Base-by-base conservation (phyloP, 2,888 invertebrate genomes). In the Cyrtodaria siliqua region DNA sequence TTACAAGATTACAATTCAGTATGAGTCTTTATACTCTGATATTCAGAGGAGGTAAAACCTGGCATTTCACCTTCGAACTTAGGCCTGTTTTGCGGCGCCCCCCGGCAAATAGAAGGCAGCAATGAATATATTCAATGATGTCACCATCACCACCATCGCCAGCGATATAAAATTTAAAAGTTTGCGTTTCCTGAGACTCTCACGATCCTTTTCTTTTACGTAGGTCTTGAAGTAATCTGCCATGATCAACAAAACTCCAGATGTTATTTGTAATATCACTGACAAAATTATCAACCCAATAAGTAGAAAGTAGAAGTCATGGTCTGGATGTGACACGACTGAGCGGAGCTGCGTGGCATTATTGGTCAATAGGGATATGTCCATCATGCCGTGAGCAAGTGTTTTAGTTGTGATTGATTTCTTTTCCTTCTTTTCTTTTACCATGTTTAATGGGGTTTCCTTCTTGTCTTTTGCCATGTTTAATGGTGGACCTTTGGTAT, bases 381-480 rank as follows among this genome's bases (percentile, higher is more conserved):
- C 80, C 80, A 80, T 83, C 68, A 83, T 63, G 8, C 83, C 83
- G 47, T 83, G 75, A 56, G 83, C 78, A 62, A 83, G 78, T 33
- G 83, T 83, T 60, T 83, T 83, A 40, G 78, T 78, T 23, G 83
- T 68, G 9, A 83, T 73, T 0, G 79, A 73, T 33, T 82, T 82
- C 57, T 68, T 78, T 52, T 79, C 75, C 60, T 75, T 75, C 40
- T 61, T 27, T 44, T 55, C 60, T 33, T 70, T 61, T 33, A n/a
- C n/a, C n/a, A n/a, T n/a, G n/a, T n/a, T n/a, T n/a, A n/a, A n/a
- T n/a, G n/a, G n/a, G n/a, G n/a, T n/a, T n/a, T n/a, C n/a, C n/a
- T n/a, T n/a, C n/a, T n/a, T n/a, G n/a, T n/a, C n/a, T n/a, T n/a
- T n/a, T n/a, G n/a, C n/a, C n/a, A n/a, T n/a, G n/a, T n/a, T n/a